phyloP scores from a whole-genome alignment of 2,113 vertebrate species.

The Orientallactaga bullata region DNA sequence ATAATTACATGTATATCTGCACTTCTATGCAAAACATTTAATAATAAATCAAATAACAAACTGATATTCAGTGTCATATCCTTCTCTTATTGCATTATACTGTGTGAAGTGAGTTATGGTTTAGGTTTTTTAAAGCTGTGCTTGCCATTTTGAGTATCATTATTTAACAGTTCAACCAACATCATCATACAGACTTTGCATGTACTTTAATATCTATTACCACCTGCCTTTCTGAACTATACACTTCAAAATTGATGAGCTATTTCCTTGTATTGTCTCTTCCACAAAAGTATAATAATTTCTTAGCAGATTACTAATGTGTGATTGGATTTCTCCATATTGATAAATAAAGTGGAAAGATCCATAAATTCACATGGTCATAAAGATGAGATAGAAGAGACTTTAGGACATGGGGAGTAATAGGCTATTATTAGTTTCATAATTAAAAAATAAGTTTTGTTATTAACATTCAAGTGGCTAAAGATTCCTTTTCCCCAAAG shows the following conservation, averaged over 20 bases:
- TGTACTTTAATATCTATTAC: background rate
- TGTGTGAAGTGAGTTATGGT: background rate
- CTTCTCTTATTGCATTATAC: background rate
- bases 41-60: background rate
- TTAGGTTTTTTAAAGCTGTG: background rate
- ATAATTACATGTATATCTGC: background rate
- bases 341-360: background rate
- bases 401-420: background rate
- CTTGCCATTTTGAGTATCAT: background rate
- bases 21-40: background rate
- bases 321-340: background rate
- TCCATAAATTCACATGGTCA: background rate
- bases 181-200: background rate
- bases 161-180: background rate
- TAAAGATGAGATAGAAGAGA: background rate
- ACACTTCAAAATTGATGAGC: background rate
- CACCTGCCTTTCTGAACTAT: background rate
- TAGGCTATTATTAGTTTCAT: background rate
- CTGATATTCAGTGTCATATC: background rate
- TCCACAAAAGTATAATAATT: background rate
- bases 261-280: background rate
- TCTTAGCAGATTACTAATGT: background rate
- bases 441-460: background rate
- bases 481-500: background rate
- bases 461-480: background rate